These are phyloP conservation scores for Chelonoidis abingdonii DNA, from an alignment of 2,113 vertebrate genomes.

Conservation along the genomic window DNA sequence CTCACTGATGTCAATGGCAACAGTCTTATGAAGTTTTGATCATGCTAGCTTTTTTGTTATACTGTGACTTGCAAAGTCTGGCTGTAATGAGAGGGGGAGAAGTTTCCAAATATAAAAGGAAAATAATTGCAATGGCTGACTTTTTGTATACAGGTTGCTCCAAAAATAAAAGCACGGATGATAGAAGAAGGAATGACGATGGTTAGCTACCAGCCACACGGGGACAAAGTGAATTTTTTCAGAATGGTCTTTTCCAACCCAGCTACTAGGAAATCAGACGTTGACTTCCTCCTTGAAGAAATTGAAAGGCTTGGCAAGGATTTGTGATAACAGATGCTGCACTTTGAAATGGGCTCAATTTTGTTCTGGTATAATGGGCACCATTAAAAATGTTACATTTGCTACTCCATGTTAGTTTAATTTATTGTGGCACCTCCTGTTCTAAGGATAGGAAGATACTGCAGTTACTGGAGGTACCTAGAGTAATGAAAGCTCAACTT, in stretches of 20 bases:
- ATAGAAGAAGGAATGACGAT: conserved; percentile 71
- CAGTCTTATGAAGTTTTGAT: neutral
- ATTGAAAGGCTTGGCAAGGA: conserved; percentile 68
- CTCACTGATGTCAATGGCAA: neutral
- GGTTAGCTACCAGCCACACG: conserved; percentile 76
- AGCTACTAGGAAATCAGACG: conserved; percentile 69
- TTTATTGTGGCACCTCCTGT: neutral
- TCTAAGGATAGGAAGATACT: neutral
- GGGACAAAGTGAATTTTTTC: conserved; percentile 79
- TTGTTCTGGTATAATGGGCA: neutral
- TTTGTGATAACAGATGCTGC: conserved; percentile 42
- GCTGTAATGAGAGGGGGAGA: neutral
- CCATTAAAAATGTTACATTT: neutral
- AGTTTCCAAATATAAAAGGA: neutral
- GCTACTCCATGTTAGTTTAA: neutral
- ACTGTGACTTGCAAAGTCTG: neutral
- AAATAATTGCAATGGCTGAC: neutral
- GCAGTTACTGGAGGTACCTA: fast-evolving
- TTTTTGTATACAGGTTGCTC: conserved; percentile 69
- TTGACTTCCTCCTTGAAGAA: conserved; percentile 81
- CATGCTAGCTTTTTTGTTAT: neutral
- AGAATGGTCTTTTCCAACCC: conserved; percentile 79
- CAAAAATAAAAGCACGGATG: conserved; percentile 80
- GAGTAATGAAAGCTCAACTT: neutral
- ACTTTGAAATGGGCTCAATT: neutral